Conservation (phyloP, 2,113 vertebrate species). For the Syngnathus floridae region DNA sequence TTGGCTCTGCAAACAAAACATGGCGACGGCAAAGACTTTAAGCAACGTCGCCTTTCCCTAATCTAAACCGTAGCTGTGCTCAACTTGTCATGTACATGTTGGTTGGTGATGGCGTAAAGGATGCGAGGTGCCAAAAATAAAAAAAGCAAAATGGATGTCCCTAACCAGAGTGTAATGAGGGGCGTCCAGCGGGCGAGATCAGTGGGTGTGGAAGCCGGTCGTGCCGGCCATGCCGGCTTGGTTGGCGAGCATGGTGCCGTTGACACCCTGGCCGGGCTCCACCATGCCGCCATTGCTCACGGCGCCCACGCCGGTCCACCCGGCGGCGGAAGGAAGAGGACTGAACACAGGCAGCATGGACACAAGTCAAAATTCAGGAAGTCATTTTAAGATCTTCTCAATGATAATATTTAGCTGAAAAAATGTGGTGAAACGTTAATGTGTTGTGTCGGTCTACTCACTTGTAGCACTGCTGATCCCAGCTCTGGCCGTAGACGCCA, state of each 20-base stretch:
- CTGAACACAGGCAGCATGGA: slow-evolving; percentile 48
- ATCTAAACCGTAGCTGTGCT: slow-evolving; percentile 37
- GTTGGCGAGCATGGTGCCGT: slow-evolving; percentile 81
- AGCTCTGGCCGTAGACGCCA: slow-evolving; percentile 87
- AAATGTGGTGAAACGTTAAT: too few species aligned
- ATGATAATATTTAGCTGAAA: too few species aligned
- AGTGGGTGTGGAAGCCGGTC: slow-evolving; percentile 87
- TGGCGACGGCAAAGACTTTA: slow-evolving; percentile 3
- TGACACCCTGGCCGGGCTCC: slow-evolving; percentile 80
- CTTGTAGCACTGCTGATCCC: slow-evolving; percentile 94
- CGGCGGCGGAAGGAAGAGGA: slow-evolving; percentile 82
- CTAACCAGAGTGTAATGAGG: slow-evolving; percentile 43
- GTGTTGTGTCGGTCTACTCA: slow-evolving; percentile 47
- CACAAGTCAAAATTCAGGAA: not conserved
- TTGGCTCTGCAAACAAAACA: slow-evolving; percentile 43
- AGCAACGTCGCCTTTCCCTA: not conserved
- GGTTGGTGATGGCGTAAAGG: slow-evolving; percentile 23
- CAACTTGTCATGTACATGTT: slow-evolving; percentile 40
- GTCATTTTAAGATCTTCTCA: too few species aligned
- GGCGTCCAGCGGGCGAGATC: slow-evolving; percentile 56
- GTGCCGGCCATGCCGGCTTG: slow-evolving; percentile 83
- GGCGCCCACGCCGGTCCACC: slow-evolving; percentile 80
- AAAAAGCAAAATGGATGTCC: slow-evolving; percentile 36
- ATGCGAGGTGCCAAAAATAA: not conserved
- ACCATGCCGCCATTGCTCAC: slow-evolving; percentile 66